Percentiles rank a stretch among this genome's conserved stretches.
These are phyloP conservation scores for Rhyzopertha dominica DNA, from an alignment of 1,140 invertebrate genomes.

Conservation along the genomic window DNA sequence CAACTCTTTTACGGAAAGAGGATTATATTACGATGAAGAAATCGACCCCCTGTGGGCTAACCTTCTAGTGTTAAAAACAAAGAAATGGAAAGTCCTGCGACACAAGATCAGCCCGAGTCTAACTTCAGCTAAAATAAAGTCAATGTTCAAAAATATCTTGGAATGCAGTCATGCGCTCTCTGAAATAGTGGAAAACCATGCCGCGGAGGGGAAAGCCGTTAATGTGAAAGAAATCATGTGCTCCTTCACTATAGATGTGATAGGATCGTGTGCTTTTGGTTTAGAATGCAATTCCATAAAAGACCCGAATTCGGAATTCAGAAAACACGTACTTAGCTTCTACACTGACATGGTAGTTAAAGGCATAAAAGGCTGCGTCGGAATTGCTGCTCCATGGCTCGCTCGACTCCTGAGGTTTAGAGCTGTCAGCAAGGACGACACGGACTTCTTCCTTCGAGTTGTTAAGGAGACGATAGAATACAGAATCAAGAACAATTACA, in stretches of 20 bases:
- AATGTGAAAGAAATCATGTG: conserved; percentile 43
- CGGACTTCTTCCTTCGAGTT: too few species aligned
- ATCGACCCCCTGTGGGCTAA: conserved; percentile 25
- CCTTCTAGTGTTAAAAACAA: conserved; percentile 26
- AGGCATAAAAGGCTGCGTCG: too few species aligned
- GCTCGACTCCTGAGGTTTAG: too few species aligned
- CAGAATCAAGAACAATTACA: too few species aligned
- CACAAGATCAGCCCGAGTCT: conserved; percentile 52
- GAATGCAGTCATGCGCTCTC: conserved; percentile 11
- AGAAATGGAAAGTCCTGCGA: conserved; percentile 50
- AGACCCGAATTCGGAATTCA: conserved; percentile 43
- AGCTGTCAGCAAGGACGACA: too few species aligned
- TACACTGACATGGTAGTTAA: too few species aligned
- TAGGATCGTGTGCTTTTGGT: conserved; percentile 51
- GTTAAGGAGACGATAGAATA: too few species aligned
- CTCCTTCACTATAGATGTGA: conserved; percentile 49
- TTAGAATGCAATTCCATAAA: conserved; percentile 47
- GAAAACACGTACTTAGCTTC: conserved; percentile 19
- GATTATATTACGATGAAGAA: conserved; percentile 38
- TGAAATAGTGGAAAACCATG: neutral
- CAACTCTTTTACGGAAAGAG: conserved; percentile 44
- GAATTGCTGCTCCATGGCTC: too few species aligned
- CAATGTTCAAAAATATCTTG: conserved; percentile 13
- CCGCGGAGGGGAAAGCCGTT: conserved; percentile 17
- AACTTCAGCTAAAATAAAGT: conserved; percentile 24